Evolutionary conservation across 2,797 vertebrate genomes (phyloP).

Genomic region (Threskiornis aethiopicus): DNA sequence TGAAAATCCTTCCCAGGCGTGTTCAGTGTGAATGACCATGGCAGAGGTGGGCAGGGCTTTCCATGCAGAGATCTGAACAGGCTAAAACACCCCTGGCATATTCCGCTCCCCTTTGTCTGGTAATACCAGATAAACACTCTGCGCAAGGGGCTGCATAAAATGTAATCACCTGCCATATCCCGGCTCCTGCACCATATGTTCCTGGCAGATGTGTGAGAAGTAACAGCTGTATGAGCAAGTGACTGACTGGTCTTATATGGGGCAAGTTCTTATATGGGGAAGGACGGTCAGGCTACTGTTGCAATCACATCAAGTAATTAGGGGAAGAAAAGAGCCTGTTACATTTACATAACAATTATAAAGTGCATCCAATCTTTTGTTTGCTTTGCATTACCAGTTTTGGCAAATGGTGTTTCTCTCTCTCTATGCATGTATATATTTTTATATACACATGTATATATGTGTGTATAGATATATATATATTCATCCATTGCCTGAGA

Average conservation of each 20-base stretch:
- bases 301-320: background rate
- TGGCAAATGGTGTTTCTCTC: background rate
- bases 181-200: background rate
- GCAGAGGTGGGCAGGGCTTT: background rate
- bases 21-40: background rate
- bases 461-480: no score
- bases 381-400: background rate
- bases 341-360: background rate
- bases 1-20: background rate
- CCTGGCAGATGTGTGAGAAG: background rate
- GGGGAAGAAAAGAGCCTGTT: background rate
- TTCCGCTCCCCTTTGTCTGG: background rate
- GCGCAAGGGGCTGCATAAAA: background rate
- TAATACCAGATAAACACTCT: background rate
- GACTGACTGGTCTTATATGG: background rate
- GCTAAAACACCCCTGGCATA: background rate
- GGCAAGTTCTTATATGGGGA: fast-evolving
- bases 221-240: background rate
- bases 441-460: background rate
- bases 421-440: background rate
- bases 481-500: background rate
- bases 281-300: background rate
- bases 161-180: background rate
- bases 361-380: background rate
- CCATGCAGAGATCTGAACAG: background rate